Percentiles rank a stretch among this genome's conserved stretches.
These are phyloP conservation scores for Apotomis capreana DNA, from an alignment of 2,888 invertebrate species.

Conservation along the genomic window DNA sequence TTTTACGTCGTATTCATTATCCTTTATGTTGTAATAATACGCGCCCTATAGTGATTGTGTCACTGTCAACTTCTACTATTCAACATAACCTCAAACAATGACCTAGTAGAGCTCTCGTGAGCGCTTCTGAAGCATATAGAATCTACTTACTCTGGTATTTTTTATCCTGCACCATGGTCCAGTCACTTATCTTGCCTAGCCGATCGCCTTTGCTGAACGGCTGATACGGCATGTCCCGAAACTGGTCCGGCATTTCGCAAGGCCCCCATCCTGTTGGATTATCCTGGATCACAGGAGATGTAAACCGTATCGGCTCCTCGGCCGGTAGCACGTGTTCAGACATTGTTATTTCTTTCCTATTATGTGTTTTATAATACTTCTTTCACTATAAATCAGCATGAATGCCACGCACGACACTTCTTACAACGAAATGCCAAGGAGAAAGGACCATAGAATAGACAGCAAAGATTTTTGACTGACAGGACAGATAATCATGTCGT, in stretches of 20 bases:
- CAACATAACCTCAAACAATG: slow-evolving; percentile 43
- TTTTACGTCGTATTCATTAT: slow-evolving; percentile 8
- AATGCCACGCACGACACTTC: slow-evolving; percentile 43
- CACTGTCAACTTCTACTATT: slow-evolving; percentile 30
- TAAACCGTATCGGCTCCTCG: slow-evolving; percentile 86
- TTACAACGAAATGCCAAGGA: slow-evolving; percentile 38
- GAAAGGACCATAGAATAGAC: slow-evolving; percentile 36
- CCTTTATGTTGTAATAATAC: not conserved
- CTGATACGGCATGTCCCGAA: slow-evolving; percentile 98
- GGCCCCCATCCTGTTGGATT: slow-evolving; percentile 99
- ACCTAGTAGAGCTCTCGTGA: not conserved
- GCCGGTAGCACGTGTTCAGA: slow-evolving; percentile 81
- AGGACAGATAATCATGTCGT: not conserved
- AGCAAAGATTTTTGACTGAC: slow-evolving; percentile 17
- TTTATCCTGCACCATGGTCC: slow-evolving; percentile 98
- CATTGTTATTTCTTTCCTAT: slow-evolving; percentile 56
- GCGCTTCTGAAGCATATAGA: not conserved
- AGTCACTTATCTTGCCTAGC: slow-evolving; percentile 99
- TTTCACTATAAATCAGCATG: slow-evolving; percentile 50
- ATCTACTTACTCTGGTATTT: slow-evolving; percentile 92
- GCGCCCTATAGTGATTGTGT: slow-evolving; percentile 14
- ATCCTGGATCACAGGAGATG: slow-evolving; percentile 90
- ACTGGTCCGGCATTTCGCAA: slow-evolving; percentile 95
- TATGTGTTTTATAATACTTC: slow-evolving; percentile 45
- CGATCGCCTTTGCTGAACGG: slow-evolving; percentile 99